Conservation (phyloP, 2,797 vertebrate species). For the Acanthiza pusilla region DNA sequence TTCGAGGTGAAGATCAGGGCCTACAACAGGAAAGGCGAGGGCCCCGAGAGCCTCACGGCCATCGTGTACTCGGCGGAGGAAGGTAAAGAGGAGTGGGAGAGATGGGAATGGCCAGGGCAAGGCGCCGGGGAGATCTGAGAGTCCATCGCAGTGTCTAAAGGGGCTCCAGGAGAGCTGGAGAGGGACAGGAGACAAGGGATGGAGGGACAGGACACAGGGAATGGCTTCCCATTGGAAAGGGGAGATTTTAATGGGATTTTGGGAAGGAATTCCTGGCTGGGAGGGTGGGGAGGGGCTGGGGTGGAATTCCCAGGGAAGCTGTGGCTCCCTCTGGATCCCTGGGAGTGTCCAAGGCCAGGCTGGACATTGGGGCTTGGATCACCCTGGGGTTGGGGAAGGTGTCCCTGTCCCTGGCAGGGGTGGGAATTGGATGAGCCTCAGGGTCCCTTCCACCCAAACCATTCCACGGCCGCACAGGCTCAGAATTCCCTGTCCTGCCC, state of each 20-base stretch:
- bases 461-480: not conserved
- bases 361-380: not conserved
- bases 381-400: rapidly evolving
- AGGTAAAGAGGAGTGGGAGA: conserved; percentile 71
- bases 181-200: not conserved
- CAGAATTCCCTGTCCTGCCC: not conserved
- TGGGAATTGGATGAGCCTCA: not conserved
- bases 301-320: not conserved
- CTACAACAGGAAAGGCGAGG: conserved; percentile 88
- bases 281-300: not conserved
- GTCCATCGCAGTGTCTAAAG: rapidly evolving
- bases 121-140: not conserved
- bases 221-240: not conserved
- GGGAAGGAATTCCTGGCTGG: rapidly evolving
- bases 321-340: not conserved
- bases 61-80: conserved; percentile 92
- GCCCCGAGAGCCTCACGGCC: conserved; percentile 89
- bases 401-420: not conserved
- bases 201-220: not conserved
- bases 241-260: not conserved
- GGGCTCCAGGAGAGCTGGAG: not conserved
- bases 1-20: conserved; percentile 94
- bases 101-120: not conserved
- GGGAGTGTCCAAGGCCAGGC: rapidly evolving
- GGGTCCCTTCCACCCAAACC: not conserved